phyloP scores from a whole-genome alignment of 2,113 vertebrate genomes.

The Columba livia region DNA sequence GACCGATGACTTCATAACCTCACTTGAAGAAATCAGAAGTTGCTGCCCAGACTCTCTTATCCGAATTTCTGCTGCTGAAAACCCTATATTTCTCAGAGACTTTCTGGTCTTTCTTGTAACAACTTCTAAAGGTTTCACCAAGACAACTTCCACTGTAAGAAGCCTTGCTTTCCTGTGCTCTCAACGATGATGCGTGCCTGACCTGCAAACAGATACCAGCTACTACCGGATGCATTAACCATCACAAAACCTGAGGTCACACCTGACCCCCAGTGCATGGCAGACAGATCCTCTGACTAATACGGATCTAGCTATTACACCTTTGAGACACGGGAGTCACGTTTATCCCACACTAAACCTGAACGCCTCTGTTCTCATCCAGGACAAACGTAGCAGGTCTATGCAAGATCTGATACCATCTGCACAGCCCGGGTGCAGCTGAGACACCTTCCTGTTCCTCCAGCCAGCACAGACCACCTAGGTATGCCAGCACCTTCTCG shows the following conservation, averaged over 20 bases:
- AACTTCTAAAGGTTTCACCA: not conserved
- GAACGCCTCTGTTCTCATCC: not conserved
- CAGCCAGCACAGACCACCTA: not conserved
- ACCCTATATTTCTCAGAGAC: not conserved
- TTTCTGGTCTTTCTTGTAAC: not conserved
- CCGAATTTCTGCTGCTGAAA: not conserved
- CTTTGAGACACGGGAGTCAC: not conserved
- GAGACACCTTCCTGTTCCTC: not conserved
- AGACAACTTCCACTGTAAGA: not conserved
- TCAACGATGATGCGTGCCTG: not conserved
- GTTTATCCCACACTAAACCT: not conserved
- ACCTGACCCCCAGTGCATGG: not conserved
- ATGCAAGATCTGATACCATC: not conserved
- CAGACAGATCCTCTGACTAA: not conserved
- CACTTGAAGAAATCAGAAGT: not conserved
- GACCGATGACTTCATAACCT: not conserved
- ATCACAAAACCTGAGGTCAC: accelerated
- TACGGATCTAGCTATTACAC: not conserved
- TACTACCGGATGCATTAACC: not conserved
- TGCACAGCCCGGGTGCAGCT: not conserved
- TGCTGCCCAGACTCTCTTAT: not conserved
- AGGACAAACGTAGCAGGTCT: not conserved
- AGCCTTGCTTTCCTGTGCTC: not conserved
- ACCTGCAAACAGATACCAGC: not conserved
- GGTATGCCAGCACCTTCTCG: not conserved